These are phyloP conservation scores for Xiphophorus maculatus DNA, from an alignment of 2,113 vertebrate species.

Conservation along the genomic window DNA sequence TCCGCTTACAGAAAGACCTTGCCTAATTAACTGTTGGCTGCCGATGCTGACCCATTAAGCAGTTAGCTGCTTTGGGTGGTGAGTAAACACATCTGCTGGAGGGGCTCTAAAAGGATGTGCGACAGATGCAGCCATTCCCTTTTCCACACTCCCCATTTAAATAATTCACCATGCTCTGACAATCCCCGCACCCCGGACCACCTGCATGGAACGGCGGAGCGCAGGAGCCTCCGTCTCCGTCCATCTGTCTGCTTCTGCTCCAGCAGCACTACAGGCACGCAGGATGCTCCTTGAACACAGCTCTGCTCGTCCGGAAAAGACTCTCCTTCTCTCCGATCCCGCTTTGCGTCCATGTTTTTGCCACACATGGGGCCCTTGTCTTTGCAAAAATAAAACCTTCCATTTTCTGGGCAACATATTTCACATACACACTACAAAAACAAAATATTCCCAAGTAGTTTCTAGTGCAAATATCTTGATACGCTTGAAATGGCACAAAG, in stretches of 20 bases:
- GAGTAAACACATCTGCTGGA: constrained; percentile 93
- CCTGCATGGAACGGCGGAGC: constrained; percentile 75
- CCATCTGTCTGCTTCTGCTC: constrained; percentile 73
- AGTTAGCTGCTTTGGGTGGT: constrained; percentile 86
- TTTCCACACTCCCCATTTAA: constrained; percentile 82
- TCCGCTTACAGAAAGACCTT: constrained; percentile 75
- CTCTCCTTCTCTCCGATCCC: constrained; percentile 10
- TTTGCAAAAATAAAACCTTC: neutral
- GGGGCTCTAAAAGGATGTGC: constrained; percentile 81
- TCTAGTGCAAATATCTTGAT: too few species aligned
- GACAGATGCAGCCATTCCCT: constrained; percentile 90
- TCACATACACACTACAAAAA: neutral
- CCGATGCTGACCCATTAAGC: constrained; percentile 88
- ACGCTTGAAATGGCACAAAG: too few species aligned
- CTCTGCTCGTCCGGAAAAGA: constrained; percentile 41
- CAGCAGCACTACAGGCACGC: constrained; percentile 20
- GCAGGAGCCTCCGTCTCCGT: constrained; percentile 57
- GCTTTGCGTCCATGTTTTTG: constrained; percentile 7
- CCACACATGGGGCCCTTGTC: constrained; percentile 11
- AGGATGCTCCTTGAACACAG: constrained; percentile 25
- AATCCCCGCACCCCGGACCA: constrained; percentile 72
- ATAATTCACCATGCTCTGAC: constrained; percentile 84
- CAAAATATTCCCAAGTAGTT: too few species aligned
- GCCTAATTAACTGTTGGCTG: constrained; percentile 92
- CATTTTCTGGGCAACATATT: constrained; percentile 21